phyloP scores from a whole-genome alignment of 2,888 invertebrate genomes.

The Arge pagana region DNA sequence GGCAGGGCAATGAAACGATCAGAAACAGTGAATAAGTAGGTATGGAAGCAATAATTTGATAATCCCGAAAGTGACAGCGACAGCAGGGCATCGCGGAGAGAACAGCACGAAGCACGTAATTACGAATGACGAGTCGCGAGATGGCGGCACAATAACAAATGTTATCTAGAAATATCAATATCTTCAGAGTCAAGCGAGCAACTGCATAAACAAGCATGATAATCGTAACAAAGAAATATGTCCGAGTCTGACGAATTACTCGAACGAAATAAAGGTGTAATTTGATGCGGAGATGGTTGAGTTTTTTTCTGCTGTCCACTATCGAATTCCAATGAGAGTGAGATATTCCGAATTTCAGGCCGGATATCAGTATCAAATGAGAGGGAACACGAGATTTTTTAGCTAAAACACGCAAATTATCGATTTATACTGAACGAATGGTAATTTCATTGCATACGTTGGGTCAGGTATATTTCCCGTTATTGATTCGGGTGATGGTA shows the following conservation, averaged over 20 bases:
- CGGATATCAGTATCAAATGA: slow-evolving; percentile 36
- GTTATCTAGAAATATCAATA: slow-evolving; percentile 39
- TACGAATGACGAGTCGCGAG: no score
- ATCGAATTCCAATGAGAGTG: neutral
- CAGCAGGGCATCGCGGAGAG: no score
- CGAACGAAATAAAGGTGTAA: neutral
- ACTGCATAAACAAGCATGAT: slow-evolving; percentile 23
- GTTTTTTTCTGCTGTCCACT: neutral
- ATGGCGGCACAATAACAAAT: no score
- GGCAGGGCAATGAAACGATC: no score
- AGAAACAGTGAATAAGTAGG: no score
- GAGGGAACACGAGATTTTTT: slow-evolving; percentile 37
- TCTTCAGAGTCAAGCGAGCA: slow-evolving; percentile 36
- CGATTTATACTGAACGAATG: slow-evolving; percentile 2
- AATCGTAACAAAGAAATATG: slow-evolving; percentile 27
- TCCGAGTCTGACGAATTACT: neutral
- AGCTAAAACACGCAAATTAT: slow-evolving; percentile 25
- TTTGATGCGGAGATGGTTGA: neutral
- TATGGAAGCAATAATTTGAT: no score
- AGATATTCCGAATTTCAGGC: neutral
- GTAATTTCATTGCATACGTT: neutral
- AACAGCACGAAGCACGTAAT: no score
- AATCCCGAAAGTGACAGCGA: no score
- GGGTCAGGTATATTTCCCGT: neutral
- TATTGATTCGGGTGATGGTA: neutral